phyloP scores from a whole-genome alignment of 1,140 invertebrate species.

The Neotoxoptera formosana region DNA sequence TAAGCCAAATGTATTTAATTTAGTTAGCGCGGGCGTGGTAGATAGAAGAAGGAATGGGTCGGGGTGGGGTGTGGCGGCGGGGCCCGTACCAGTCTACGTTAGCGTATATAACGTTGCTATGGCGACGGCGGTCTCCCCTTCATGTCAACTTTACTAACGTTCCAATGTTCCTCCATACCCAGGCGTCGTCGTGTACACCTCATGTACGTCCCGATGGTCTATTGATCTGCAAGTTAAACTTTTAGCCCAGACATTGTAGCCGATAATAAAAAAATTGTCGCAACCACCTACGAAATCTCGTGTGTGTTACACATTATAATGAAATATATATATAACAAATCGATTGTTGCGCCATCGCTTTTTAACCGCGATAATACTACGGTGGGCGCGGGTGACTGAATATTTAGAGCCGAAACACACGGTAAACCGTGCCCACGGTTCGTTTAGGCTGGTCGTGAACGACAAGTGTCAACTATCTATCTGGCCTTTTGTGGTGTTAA shows the following conservation, averaged over 20 bases:
- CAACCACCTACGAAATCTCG: background rate
- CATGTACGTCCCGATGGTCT: constrained; percentile 44
- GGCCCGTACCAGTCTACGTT: background rate
- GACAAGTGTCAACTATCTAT: background rate
- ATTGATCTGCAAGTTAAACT: constrained; percentile 54
- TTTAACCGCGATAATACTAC: background rate
- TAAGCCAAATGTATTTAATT: constrained; percentile 48
- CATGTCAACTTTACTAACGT: constrained; percentile 45
- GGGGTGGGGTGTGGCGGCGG: background rate
- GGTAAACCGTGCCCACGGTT: background rate
- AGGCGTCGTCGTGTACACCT: constrained; percentile 32
- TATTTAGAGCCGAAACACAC: background rate
- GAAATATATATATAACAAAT: background rate
- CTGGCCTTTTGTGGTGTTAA: background rate
- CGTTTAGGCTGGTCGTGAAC: background rate
- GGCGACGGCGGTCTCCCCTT: constrained; percentile 41
- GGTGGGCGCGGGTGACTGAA: background rate
- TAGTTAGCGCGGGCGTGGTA: background rate
- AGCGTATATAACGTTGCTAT: constrained; percentile 35
- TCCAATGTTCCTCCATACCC: background rate
- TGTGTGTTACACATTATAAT: background rate
- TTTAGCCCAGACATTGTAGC: constrained; percentile 5
- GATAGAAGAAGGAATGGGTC: background rate
- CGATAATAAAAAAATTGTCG: background rate
- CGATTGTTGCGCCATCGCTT: background rate